phyloP scores from a whole-genome alignment of 2,797 vertebrate genomes.

The Chaetophractus vellerosus region DNA sequence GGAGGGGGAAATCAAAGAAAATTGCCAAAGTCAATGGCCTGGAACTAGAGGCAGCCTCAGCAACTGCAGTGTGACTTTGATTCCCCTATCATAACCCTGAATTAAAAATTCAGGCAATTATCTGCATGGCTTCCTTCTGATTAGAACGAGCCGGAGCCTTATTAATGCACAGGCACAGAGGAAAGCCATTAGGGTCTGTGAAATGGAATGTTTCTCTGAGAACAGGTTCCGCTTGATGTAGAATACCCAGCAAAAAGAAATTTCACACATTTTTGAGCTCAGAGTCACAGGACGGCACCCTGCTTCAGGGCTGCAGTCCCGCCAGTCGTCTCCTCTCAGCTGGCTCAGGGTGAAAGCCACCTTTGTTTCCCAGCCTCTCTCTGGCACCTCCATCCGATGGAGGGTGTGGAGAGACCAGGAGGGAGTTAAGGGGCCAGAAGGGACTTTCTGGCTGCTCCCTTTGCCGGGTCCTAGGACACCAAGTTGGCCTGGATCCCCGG shows the following conservation, averaged over 20 bases:
- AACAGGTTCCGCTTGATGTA: conserved; percentile 92
- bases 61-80: conserved; percentile 92
- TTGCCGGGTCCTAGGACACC: not conserved
- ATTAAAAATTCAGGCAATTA: conserved; percentile 98
- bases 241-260: conserved; percentile 89
- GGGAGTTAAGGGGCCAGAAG: not conserved
- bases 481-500: not conserved
- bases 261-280: conserved; percentile 90
- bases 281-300: conserved; percentile 83
- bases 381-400: conserved; percentile 24
- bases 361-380: conserved; percentile 83
- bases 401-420: not conserved
- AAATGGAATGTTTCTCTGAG: conserved; percentile 94
- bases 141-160: conserved; percentile 93
- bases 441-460: not conserved
- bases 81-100: conserved; percentile 93
- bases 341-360: conserved; percentile 81
- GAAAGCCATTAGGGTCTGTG: conserved; percentile 93
- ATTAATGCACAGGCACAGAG: conserved; percentile 97
- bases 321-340: conserved; percentile 12
- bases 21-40: conserved; percentile 91
- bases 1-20: conserved; percentile 89
- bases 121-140: conserved; percentile 97
- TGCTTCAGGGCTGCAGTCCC: conserved; percentile 80
- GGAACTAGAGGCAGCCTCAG: conserved; percentile 89